A percentile compares a stretch with the other conserved stretches of the same genome.
Conservation (phyloP, 2,888 invertebrate genomes). For the Bombylius discolor region DNA sequence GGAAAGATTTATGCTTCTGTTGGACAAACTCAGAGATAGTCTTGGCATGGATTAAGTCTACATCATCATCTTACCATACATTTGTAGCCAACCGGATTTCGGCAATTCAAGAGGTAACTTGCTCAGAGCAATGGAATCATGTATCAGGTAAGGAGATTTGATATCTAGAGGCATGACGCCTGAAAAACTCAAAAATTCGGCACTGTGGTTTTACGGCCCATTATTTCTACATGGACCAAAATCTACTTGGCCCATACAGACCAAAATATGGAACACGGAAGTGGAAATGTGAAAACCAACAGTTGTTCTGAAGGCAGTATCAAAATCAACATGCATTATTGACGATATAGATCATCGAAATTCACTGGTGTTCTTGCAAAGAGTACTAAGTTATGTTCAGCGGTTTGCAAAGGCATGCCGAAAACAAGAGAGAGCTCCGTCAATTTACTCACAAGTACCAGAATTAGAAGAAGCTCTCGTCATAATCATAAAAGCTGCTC, state of each 20-base stretch:
- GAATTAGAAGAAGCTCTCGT: too few species aligned
- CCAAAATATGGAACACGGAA: neutral
- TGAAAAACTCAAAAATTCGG: neutral
- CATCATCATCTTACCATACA: neutral
- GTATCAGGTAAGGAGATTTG: neutral
- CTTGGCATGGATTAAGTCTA: neutral
- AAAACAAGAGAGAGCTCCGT: too few species aligned
- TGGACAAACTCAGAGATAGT: neutral
- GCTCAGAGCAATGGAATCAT: neutral
- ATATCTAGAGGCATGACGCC: neutral
- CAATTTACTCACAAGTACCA: too few species aligned
- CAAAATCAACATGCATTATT: neutral
- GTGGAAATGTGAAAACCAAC: neutral
- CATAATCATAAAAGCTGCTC: too few species aligned
- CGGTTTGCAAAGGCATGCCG: neutral
- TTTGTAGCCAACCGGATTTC: conserved; percentile 2
- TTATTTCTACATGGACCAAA: neutral
- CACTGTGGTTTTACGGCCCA: neutral
- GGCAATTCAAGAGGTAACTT: neutral
- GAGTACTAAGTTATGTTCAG: neutral
- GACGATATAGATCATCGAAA: neutral
- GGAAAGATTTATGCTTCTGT: neutral
- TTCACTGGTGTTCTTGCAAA: neutral
- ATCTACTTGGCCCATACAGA: neutral
- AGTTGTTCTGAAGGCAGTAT: neutral